Conservation (phyloP, 2,113 vertebrate species). For the Centropus unirufus region DNA sequence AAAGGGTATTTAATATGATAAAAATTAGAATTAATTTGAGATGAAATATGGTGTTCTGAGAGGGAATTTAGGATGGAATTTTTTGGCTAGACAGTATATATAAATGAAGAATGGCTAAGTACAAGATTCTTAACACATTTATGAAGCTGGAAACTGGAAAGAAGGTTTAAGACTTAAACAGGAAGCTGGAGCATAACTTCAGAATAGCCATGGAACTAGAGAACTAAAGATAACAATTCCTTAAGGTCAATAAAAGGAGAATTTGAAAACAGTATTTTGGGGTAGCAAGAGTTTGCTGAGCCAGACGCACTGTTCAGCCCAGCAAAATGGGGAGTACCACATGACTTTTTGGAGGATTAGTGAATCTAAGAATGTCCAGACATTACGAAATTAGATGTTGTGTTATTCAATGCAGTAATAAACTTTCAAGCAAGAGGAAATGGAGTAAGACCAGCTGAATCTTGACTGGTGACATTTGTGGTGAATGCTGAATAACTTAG, state of each 20-base stretch:
- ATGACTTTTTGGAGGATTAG: neutral
- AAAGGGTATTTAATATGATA: neutral
- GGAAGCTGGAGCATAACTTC: neutral
- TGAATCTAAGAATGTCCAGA: neutral
- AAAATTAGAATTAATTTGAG: neutral
- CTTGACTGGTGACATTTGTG: neutral
- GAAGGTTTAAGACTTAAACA: neutral
- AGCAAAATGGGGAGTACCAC: neutral
- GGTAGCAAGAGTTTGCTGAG: neutral
- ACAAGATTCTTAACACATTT: neutral
- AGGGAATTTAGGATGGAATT: neutral
- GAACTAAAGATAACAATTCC: neutral
- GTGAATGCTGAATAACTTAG: neutral
- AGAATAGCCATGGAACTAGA: neutral
- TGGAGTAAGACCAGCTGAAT: neutral
- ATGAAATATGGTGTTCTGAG: neutral
- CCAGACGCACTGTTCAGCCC: neutral
- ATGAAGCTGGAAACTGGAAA: neutral
- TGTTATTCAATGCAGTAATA: neutral
- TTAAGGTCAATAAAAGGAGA: neutral
- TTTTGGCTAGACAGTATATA: neutral
- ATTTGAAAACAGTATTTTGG: neutral
- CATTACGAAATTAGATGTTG: neutral
- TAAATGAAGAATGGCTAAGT: neutral
- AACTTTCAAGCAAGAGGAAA: neutral